Percentiles rank a stretch among this genome's conserved stretches.
phyloP scores from a whole-genome alignment of 2,797 vertebrate genomes.

The Paramormyrops hopkinsi region DNA sequence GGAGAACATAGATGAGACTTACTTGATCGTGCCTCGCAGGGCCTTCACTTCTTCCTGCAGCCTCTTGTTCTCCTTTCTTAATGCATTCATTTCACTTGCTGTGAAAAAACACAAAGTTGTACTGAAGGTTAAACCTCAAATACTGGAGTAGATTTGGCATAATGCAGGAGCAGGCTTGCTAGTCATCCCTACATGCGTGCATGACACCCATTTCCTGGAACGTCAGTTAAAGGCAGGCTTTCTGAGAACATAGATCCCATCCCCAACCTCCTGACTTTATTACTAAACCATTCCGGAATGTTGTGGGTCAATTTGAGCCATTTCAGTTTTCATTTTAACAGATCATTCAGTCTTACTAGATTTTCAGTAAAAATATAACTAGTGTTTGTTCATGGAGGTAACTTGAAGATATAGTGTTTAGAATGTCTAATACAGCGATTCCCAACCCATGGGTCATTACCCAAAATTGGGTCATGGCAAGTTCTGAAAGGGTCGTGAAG shows the following conservation, averaged over 20 bases:
- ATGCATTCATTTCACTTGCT: slow-evolving; percentile 72
- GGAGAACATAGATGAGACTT: slow-evolving; percentile 43
- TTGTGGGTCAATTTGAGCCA: background rate
- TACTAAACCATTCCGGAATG: background rate
- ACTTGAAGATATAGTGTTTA: background rate
- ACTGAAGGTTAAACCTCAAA: background rate
- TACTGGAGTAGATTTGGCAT: background rate
- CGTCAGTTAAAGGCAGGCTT: background rate
- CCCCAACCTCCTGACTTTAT: background rate
- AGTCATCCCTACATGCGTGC: background rate
- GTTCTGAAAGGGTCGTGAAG: background rate
- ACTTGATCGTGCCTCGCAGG: slow-evolving; percentile 60
- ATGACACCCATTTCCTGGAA: background rate
- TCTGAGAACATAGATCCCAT: background rate
- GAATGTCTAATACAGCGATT: background rate
- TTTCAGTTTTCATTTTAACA: background rate
- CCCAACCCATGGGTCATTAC: too few relatives aligned
- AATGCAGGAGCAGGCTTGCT: background rate
- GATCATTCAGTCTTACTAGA: background rate
- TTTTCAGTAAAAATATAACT: background rate
- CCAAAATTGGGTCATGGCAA: too few relatives aligned
- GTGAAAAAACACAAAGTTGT: slow-evolving; percentile 24
- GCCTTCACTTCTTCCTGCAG: slow-evolving; percentile 73
- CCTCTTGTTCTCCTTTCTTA: slow-evolving; percentile 77
- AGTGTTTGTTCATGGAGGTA: background rate